phyloP scores from a whole-genome alignment of 2,888 invertebrate genomes.

The Drosophila histrio region DNA sequence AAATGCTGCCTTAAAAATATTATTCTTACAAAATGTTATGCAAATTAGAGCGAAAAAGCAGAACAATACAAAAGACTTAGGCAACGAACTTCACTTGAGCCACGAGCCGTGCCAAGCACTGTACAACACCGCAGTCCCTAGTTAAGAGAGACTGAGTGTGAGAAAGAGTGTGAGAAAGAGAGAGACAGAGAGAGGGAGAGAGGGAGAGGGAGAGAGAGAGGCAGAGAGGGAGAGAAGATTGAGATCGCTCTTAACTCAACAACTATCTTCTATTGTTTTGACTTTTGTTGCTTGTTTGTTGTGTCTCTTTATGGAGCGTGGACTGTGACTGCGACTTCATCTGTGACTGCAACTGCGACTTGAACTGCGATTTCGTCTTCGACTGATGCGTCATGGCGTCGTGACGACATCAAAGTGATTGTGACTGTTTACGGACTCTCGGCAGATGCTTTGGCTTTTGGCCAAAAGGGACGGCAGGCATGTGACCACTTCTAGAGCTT shows the following conservation, averaged over 20 bases:
- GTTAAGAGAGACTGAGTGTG: conserved; percentile 27
- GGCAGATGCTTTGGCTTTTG: conserved; percentile 11
- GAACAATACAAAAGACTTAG: conserved; percentile 60
- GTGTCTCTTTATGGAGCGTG: conserved; percentile 7
- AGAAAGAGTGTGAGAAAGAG: neutral
- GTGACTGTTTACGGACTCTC: conserved; percentile 10
- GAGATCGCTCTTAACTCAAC: conserved; percentile 33
- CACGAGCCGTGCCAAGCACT: conserved; percentile 50
- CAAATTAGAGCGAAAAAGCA: conserved; percentile 53
- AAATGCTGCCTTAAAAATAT: conserved; percentile 42
- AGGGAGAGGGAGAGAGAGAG: neutral
- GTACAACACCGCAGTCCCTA: conserved; percentile 4
- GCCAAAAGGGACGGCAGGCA: conserved; percentile 22
- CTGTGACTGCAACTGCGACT: conserved; percentile 2
- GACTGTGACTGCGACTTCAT: conserved; percentile 1
- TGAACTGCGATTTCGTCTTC: neutral
- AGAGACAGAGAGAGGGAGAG: neutral
- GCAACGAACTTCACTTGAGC: conserved; percentile 54
- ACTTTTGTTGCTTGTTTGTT: conserved; percentile 9
- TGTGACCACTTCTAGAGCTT: conserved; percentile 44
- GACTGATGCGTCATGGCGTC: conserved; percentile 27
- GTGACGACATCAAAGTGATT: conserved; percentile 41
- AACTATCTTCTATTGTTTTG: conserved; percentile 32
- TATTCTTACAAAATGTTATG: conserved; percentile 57
- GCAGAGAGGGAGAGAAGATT: neutral